Evolutionary conservation across 2,113 vertebrate species (phyloP), one percentile per base, ranked within the genome.

Genomic region (Natator depressus): DNA sequence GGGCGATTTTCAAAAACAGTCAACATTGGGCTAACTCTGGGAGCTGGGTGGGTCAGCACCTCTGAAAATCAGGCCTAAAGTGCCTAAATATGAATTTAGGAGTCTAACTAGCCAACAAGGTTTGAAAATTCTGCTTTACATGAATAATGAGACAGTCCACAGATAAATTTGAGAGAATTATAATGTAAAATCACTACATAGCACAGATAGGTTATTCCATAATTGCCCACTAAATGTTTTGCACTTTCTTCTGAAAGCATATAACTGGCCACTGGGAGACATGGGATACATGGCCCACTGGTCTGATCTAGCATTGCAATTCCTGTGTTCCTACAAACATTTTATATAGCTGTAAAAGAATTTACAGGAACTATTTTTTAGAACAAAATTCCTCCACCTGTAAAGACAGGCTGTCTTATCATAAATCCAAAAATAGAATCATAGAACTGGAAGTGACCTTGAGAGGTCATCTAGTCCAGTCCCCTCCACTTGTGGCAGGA

Each of bases 101-200:
- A 89, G 16, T 35, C 93, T 90, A 35, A 13, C 57, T 79, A 93
- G 65, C 29, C 75, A 90, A 59, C 53, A 38, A 5, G 55, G 51
- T 88, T 86, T 88, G 84, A 92, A 91, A 84, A 82, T 75, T 85
- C 49, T 96, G 79, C 29, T 22, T 38, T 53, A 87, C 42, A 62
- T 2, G 0, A 1, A 25, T 8, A 79, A 19, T 83, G 75, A 90
- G 53, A 91, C 51, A 88, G 88, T 14, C 69, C 54, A 91, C 1
- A 76, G 55, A 11, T 95, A 76, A 90, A 96, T 84, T 46, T 89
- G 75, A 79, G 92, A 86, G 53, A 95, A 88, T 79, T 92, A 47
- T 62, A 80, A 88, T 4, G 80, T 50, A 88, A 46, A 47, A 47
- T 27, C 53, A 53, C 38, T 84, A 54, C 57, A 83, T 72, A 92